phyloP scores from a whole-genome alignment of 2,888 invertebrate species.

The Exocentrus adspersus region DNA sequence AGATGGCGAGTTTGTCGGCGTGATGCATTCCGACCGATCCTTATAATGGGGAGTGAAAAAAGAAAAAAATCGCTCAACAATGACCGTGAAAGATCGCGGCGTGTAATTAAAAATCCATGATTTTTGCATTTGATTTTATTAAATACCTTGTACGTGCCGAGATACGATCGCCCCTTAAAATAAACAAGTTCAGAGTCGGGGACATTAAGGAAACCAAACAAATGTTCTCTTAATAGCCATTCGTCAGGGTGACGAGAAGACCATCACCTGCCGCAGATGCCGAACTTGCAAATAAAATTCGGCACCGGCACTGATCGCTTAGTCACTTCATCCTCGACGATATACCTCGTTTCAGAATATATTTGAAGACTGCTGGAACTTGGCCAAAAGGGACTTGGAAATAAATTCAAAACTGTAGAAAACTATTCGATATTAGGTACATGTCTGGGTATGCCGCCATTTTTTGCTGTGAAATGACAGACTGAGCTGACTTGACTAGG shows the following conservation, averaged over 20 bases:
- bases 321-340: background rate
- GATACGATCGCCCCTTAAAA: background rate
- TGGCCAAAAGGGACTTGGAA: too few relatives aligned
- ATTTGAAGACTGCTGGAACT: too few relatives aligned
- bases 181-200: conserved; percentile 6
- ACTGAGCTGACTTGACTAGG: too few relatives aligned
- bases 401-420: too few relatives aligned
- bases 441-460: too few relatives aligned
- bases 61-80: too few relatives aligned
- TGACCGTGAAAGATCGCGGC: background rate
- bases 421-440: too few relatives aligned
- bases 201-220: conserved; percentile 12
- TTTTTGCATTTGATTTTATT: background rate
- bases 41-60: background rate
- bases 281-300: conserved; percentile 30
- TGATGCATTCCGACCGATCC: background rate
- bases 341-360: too few relatives aligned
- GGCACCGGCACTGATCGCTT: conserved; percentile 24
- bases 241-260: conserved; percentile 33
- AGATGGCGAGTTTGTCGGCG: background rate
- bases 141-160: background rate
- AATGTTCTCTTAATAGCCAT: conserved; percentile 20
- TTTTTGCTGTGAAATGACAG: too few relatives aligned
- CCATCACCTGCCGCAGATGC: conserved; percentile 41
- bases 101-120: conserved; percentile 1